Base-by-base conservation (phyloP, 2,888 invertebrate genomes). In the Metellina segmentata region DNA sequence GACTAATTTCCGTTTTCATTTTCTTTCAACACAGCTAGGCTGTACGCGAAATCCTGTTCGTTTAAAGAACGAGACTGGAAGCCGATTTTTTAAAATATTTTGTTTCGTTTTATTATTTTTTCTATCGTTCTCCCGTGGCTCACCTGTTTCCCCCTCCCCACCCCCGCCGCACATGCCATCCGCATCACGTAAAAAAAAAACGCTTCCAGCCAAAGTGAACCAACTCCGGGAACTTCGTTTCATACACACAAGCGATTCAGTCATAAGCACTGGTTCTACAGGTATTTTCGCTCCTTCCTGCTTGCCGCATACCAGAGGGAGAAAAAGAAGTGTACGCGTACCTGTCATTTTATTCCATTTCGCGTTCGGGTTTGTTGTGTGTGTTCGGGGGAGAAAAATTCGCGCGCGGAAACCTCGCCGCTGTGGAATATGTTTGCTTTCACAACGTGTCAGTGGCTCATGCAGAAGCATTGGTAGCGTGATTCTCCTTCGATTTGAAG, bases 211-310 rank as follows among this genome's bases (percentile, higher is more conserved):
- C 51, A 78, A 70, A 70, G 48, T 6, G 86, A 91, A 91, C 81
- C 86, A 81, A 71, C 82, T 74, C 34, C 61, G 20, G 20, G 69
- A 51, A n/a, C 85, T 85, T n/a, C 20, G 34, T 61, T 53, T 53
- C 79, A 20, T 49, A 70, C 81, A 49, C 69, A 51, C 74, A 81
- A 70, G 49, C 71, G 19, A n/a, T 71, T 61, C 71, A 49, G 19
- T 20, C 82, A 72, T 51, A 70, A 69, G 71, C 87, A 87, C 87
- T 91, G 83, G 91, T 88, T 88, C 87, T 82, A 87, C 91, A 91
- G 87, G 87, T 91, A 91, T 91, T 87, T 86, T 61, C 61, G 61
- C 20, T 87, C 53, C 90, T 91, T 90, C 90, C 91, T 91, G 91
- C 87, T 88, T 82, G 51, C 53, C 71, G 53, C 78, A 82, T 87